Evolutionary conservation across 2,797 vertebrate species (phyloP).

Genomic region (Cacajao melanocephalus): DNA sequence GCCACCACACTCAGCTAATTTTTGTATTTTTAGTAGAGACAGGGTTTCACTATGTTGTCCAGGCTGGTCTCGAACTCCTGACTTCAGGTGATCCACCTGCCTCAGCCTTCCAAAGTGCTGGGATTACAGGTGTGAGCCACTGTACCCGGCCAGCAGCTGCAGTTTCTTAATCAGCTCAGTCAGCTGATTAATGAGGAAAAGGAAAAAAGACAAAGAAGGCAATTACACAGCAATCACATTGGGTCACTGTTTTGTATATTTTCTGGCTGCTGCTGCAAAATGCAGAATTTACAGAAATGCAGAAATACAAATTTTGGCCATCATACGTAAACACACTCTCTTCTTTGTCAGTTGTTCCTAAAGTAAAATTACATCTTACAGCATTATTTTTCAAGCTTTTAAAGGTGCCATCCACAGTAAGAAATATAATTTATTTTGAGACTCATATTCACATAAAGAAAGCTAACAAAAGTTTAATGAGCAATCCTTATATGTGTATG

Average conservation of each 20-base stretch:
- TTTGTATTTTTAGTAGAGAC: too few relatives aligned
- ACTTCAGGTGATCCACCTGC: too few relatives aligned
- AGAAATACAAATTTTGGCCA: background rate
- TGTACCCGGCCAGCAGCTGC: background rate
- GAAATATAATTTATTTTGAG: slow-evolving; percentile 25
- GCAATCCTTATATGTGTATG: background rate
- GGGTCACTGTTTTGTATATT: background rate
- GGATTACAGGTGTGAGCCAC: too few relatives aligned
- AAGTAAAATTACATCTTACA: background rate
- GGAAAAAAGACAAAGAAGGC: background rate
- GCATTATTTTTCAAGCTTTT: background rate
- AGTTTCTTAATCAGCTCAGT: background rate
- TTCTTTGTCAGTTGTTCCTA: background rate
- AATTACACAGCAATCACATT: background rate
- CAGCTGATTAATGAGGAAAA: background rate
- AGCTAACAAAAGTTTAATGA: background rate
- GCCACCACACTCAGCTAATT: too few relatives aligned
- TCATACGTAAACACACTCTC: background rate
- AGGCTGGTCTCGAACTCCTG: too few relatives aligned
- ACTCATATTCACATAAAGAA: background rate
- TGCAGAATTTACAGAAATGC: background rate
- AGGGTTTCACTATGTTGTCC: too few relatives aligned
- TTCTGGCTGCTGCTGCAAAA: background rate
- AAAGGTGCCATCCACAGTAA: background rate
- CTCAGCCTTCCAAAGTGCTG: too few relatives aligned